Conservation (phyloP, 2,797 vertebrate species). For the Darevskia nairensis region DNA sequence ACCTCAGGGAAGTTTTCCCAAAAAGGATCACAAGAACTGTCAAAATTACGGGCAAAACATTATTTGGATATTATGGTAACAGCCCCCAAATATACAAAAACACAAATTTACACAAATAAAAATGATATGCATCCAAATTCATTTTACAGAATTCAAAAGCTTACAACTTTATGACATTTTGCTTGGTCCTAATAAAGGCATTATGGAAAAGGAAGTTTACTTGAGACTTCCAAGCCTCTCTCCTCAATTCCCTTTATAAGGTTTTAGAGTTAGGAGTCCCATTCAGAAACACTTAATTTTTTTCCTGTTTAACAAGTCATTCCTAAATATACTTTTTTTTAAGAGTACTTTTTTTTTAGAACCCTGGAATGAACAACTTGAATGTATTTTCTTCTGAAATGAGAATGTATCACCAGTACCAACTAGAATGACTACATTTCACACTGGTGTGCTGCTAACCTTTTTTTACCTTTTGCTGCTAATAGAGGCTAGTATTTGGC, state of each 20-base stretch:
- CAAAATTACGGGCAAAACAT: background rate
- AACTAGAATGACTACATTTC: background rate
- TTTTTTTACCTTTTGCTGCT: background rate
- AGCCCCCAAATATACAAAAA: background rate
- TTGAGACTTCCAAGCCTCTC: background rate
- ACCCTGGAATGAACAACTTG: background rate
- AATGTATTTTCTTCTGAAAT: background rate
- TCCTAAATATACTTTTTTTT: background rate
- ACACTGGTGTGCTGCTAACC: accelerated
- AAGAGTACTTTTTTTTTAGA: background rate
- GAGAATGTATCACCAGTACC: background rate
- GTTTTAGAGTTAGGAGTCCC: background rate
- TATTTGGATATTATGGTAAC: too few species aligned
- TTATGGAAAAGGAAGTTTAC: too few species aligned
- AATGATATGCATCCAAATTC: background rate
- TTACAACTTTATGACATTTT: background rate
- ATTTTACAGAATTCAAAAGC: background rate
- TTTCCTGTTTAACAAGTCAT: background rate
- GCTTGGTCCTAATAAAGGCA: background rate
- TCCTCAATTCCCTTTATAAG: constrained; percentile 8
- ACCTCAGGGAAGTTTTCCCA: background rate
- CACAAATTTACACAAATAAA: background rate
- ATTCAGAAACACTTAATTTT: constrained; percentile 8
- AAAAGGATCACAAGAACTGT: background rate
- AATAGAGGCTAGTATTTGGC: background rate